Evolutionary conservation across 2,797 vertebrate genomes (phyloP).

Genomic region (Threskiornis aethiopicus): DNA sequence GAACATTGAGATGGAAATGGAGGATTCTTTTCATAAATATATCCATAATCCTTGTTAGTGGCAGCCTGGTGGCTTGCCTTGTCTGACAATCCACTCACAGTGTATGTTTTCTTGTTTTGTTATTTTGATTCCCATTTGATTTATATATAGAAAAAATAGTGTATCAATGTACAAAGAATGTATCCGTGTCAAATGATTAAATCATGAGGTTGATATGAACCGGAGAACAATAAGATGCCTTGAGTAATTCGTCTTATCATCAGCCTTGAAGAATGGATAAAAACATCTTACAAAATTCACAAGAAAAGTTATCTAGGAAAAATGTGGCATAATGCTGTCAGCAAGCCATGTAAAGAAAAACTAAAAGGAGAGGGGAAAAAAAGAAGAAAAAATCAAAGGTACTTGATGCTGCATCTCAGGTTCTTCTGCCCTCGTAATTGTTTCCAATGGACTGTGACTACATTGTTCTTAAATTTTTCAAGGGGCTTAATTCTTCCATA

Average conservation of each 20-base stretch:
- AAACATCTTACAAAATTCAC: neutral
- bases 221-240: slow-evolving; percentile 3
- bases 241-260: neutral
- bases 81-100: neutral
- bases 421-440: neutral
- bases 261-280: neutral
- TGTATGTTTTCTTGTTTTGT: neutral
- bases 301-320: neutral
- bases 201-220: neutral
- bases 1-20: slow-evolving; percentile 3
- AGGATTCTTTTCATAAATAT: neutral
- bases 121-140: neutral
- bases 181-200: slow-evolving; percentile 20
- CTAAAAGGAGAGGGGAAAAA: neutral
- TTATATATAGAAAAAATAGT: neutral
- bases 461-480: neutral
- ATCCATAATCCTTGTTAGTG: neutral
- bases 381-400: neutral
- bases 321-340: neutral
- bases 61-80: neutral
- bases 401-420: neutral
- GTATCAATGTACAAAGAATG: neutral
- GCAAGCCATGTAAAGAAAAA: neutral
- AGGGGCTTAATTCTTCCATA: neutral
- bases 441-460: neutral